Evolutionary conservation across 2,113 vertebrate genomes (phyloP).

Genomic region (Syrrhaptes paradoxus): DNA sequence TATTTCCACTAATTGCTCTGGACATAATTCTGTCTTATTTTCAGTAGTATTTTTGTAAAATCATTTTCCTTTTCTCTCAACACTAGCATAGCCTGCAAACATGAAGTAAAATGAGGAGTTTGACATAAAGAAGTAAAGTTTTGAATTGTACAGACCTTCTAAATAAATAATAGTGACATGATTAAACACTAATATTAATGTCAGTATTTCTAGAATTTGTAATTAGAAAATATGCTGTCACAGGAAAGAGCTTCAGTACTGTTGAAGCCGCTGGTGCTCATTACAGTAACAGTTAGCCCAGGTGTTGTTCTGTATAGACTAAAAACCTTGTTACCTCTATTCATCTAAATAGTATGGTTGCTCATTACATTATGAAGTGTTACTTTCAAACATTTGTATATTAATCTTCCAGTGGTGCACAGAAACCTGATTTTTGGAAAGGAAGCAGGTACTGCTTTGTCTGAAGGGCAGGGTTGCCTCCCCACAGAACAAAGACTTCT

Average conservation of each 20-base stretch:
- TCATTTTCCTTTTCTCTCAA: not conserved
- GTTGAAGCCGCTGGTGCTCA: not conserved
- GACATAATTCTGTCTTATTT: not conserved
- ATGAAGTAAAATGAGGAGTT: not conserved
- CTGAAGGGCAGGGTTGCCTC: not conserved
- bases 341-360: not conserved
- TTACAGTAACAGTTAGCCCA: not conserved
- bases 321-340: not conserved
- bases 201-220: not conserved
- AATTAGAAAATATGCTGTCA: not conserved
- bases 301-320: not conserved
- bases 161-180: not conserved
- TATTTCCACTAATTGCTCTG: not conserved
- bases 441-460: not conserved
- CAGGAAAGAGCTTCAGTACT: not conserved
- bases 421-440: not conserved
- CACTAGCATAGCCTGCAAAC: not conserved
- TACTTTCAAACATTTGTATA: not conserved
- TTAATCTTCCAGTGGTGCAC: not conserved
- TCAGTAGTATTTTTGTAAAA: not conserved
- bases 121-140: not conserved
- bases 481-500: not conserved
- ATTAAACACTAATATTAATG: conserved; percentile 6
- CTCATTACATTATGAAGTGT: not conserved
- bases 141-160: not conserved